A percentile compares a stretch with the other conserved stretches of the same genome.
Evolutionary conservation across 2,797 vertebrate species (phyloP).

Genomic region (Odontamblyopus lacepedii): DNA sequence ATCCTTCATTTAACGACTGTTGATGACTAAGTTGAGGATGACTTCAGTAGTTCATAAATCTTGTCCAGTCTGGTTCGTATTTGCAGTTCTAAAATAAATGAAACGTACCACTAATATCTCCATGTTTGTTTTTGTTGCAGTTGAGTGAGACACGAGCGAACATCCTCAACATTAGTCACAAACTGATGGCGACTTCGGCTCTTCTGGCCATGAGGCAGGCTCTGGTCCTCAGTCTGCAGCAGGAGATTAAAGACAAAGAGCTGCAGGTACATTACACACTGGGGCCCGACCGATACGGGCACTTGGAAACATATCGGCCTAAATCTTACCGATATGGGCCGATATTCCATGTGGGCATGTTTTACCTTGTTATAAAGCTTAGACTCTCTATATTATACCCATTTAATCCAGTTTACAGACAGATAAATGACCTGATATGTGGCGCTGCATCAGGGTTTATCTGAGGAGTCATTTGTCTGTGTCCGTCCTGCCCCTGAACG

Average conservation of each 20-base stretch:
- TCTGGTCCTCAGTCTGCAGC: slow-evolving; percentile 78
- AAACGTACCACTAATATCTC: background rate
- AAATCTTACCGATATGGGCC: no score
- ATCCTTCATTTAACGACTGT: background rate
- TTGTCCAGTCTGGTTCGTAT: background rate
- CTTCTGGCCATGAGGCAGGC: slow-evolving; percentile 89
- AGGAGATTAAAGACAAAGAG: slow-evolving; percentile 84
- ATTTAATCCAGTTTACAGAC: no score
- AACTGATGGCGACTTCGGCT: slow-evolving; percentile 85
- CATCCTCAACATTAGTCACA: slow-evolving; percentile 75
- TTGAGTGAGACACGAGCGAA: slow-evolving; percentile 76
- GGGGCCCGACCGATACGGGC: no score
- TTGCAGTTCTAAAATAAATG: background rate
- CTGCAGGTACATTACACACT: slow-evolving; percentile 53
- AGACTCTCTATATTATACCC: no score
- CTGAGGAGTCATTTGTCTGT: no score
- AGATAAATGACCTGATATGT: no score
- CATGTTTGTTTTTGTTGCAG: slow-evolving; percentile 61
- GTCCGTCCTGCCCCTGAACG: no score
- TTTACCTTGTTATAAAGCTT: no score
- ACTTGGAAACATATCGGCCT: no score
- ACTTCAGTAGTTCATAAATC: background rate
- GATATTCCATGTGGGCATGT: no score
- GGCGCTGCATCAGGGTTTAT: no score
- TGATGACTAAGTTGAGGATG: background rate